A percentile compares a stretch with the other conserved stretches of the same genome.
Evolutionary conservation across 2,888 invertebrate species (phyloP).

Genomic region (Papilio elwesi): DNA sequence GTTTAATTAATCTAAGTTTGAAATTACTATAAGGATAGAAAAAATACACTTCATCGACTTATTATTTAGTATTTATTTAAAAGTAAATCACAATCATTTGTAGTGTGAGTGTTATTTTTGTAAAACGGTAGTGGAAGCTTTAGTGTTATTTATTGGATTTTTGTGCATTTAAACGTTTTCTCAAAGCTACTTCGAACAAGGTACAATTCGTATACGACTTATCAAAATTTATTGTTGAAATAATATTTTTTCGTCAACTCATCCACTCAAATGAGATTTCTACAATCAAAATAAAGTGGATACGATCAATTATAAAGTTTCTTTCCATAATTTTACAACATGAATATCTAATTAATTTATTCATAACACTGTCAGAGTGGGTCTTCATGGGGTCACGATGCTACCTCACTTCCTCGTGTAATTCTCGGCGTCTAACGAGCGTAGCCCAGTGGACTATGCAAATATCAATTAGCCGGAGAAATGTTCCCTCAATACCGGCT

Average conservation of each 20-base stretch:
- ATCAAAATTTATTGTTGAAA: slow-evolving; percentile 2
- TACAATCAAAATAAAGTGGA: slow-evolving; percentile 40
- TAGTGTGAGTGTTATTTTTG: neutral
- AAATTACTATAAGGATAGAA: neutral
- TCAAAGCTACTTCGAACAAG: slow-evolving; percentile 7
- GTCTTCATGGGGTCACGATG: slow-evolving; percentile 54
- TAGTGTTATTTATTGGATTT: neutral
- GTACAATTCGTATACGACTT: neutral
- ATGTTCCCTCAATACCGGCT: slow-evolving; percentile 57
- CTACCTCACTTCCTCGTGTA: slow-evolving; percentile 52
- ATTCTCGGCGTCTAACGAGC: slow-evolving; percentile 49
- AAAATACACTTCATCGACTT: neutral
- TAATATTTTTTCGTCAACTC: slow-evolving; percentile 25
- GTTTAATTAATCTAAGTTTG: neutral
- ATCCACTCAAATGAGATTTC: slow-evolving; percentile 23
- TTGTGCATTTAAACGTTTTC: slow-evolving; percentile 5
- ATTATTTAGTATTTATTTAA: neutral
- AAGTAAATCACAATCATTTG: neutral
- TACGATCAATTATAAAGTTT: slow-evolving; percentile 42
- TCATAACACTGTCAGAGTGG: slow-evolving; percentile 29
- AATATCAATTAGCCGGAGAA: slow-evolving; percentile 71
- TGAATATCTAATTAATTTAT: slow-evolving; percentile 39
- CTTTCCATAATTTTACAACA: slow-evolving; percentile 37
- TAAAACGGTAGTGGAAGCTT: neutral
- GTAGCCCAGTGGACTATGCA: slow-evolving; percentile 55